phyloP scores from a whole-genome alignment of 2,888 invertebrate species.

The Drosophila hawaiiensis region DNA sequence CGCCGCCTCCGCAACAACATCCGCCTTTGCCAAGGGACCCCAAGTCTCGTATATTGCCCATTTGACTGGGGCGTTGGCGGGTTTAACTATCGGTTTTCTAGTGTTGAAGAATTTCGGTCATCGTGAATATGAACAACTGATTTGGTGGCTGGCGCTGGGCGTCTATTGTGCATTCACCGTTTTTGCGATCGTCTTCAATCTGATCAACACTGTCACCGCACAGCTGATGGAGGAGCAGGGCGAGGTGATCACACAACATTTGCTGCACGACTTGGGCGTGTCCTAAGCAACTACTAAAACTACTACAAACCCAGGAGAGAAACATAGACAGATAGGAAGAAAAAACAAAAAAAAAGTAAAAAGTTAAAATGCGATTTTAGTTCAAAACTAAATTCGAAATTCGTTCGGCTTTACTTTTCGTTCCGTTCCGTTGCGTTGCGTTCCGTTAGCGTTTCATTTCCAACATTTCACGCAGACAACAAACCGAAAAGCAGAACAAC shows the following conservation, averaged over 20 bases:
- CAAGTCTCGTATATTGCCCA: constrained; percentile 98
- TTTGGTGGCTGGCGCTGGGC: constrained; percentile 98
- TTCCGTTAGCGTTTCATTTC: constrained; percentile 65
- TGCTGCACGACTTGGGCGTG: constrained; percentile 85
- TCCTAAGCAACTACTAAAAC: constrained; percentile 73
- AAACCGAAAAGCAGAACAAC: constrained; percentile 33
- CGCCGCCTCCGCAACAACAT: constrained; percentile 8
- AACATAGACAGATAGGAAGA: constrained; percentile 46
- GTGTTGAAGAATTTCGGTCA: constrained; percentile 98
- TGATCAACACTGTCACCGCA: constrained; percentile 87
- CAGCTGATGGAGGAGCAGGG: constrained; percentile 85
- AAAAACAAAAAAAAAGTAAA: constrained; percentile 14
- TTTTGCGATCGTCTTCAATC: constrained; percentile 96
- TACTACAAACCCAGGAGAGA: constrained; percentile 41
- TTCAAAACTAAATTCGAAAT: constrained; percentile 73
- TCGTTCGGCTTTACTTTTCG: constrained; percentile 70
- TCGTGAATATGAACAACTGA: constrained; percentile 95
- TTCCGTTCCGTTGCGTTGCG: constrained; percentile 60
- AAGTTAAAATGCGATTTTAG: constrained; percentile 59
- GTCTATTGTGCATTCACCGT: constrained; percentile 97
- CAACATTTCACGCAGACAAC: constrained; percentile 52
- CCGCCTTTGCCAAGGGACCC: constrained; percentile 85
- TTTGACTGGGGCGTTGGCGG: constrained; percentile 96
- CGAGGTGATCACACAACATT: constrained; percentile 85
- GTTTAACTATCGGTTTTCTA: constrained; percentile 96